phyloP scores from a whole-genome alignment of 1,140 invertebrate genomes.

The Atta colombica region DNA sequence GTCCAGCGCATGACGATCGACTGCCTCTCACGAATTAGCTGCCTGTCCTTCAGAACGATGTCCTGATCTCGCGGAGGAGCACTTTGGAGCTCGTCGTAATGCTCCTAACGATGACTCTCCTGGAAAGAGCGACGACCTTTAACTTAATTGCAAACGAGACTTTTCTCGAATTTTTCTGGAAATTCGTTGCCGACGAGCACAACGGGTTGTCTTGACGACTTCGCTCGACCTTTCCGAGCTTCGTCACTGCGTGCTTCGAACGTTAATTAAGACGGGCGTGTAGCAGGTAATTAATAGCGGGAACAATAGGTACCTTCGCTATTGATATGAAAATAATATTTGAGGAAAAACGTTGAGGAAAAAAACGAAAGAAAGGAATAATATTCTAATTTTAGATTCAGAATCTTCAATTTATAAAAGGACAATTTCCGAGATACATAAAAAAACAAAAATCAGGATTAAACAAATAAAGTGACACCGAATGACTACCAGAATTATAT shows the following conservation, averaged over 20 bases:
- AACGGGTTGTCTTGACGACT: slow-evolving; percentile 33
- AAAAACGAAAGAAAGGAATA: too few species aligned
- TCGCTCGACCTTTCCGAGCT: slow-evolving; percentile 10
- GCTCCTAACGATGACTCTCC: background rate
- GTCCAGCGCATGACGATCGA: slow-evolving; percentile 40
- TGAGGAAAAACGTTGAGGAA: background rate
- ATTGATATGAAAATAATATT: slow-evolving; percentile 30
- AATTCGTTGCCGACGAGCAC: slow-evolving; percentile 34
- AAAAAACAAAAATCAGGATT: too few species aligned
- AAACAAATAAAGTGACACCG: too few species aligned
- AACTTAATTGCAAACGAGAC: slow-evolving; percentile 67
- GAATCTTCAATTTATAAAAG: too few species aligned
- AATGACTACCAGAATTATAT: too few species aligned
- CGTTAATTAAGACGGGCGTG: slow-evolving; percentile 35
- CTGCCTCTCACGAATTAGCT: slow-evolving; percentile 48
- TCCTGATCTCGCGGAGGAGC: slow-evolving; percentile 3
- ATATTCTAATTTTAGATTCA: too few species aligned
- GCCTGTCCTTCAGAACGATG: slow-evolving; percentile 10
- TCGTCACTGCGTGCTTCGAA: slow-evolving; percentile 30
- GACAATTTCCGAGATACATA: too few species aligned
- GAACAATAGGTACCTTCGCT: slow-evolving; percentile 20
- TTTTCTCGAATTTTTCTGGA: slow-evolving; percentile 41
- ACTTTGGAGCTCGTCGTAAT: slow-evolving; percentile 18
- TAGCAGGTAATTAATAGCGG: slow-evolving; percentile 39
- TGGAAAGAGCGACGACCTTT: slow-evolving; percentile 29